Evolutionary conservation across 2,797 vertebrate genomes (phyloP), one percentile per base, ranked within the genome.

Genomic region (Parotocinclus haroldoi): DNA sequence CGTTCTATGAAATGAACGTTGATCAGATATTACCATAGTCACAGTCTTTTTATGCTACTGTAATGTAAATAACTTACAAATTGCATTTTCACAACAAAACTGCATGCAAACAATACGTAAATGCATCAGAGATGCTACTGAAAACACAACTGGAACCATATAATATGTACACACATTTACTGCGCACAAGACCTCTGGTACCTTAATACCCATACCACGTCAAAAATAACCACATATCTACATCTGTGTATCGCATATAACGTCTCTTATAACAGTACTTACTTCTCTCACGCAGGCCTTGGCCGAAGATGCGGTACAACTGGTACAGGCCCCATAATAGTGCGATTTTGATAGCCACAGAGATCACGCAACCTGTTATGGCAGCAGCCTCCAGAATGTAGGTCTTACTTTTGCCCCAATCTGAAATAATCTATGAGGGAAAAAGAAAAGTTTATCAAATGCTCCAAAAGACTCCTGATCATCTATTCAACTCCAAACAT

Each of bases 211-310:
- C n/a, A n/a, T n/a, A n/a, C n/a, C n/a, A n/a, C n/a, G n/a, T n/a
- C 27, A 27, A 27, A 5, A 27, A 27, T 27, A 27, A 27, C 27
- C 27, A 27, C 27, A 27, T 2, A 27, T 2, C 27, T 27, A 27
- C 5, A 5, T 27, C 27, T 27, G 5, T 27, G 2, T 27, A 27
- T 27, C 27, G 5, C 27, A 27, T 27, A 27, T 2, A 27, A 27
- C 27, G 27, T 27, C 27, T 27, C 27, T 27, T 2, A 4, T 13
- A 48, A 13, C 10, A 57, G 17, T 9, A 1, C 92, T 92, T 81
- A 93, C 92, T 92, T 83, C 89, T 90, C 80, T 94, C 92, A 65
- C 88, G 83, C 67, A 93, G 85, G 66, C 91, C 91, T 69, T 91
- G 92, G 9, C 91, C 92, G 7, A 93, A 93, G 82, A 85, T 91